Evolutionary conservation across 2,797 vertebrate genomes (phyloP).

Genomic region (Anguilla pacifica): DNA sequence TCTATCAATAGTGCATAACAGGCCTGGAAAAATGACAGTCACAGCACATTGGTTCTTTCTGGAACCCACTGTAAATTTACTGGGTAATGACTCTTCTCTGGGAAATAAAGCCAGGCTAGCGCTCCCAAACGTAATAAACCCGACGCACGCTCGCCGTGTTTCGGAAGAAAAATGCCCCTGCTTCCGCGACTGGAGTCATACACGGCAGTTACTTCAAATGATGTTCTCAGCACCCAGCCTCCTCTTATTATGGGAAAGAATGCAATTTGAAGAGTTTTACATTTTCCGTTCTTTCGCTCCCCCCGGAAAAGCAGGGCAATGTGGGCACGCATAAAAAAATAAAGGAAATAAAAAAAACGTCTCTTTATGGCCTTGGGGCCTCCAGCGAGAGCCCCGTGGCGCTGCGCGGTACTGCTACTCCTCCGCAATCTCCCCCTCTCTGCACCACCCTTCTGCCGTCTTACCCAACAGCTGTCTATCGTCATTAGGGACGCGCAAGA

Average conservation of each 20-base stretch:
- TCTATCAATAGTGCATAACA: constrained; percentile 33
- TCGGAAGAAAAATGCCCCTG: constrained; percentile 35
- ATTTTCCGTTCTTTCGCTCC: constrained; percentile 11
- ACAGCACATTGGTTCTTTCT: constrained; percentile 23
- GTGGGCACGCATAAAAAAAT: neutral
- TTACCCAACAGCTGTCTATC: neutral
- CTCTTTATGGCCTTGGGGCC: constrained; percentile 8
- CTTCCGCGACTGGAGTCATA: constrained; percentile 13
- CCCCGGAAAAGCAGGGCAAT: neutral
- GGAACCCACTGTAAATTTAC: constrained; percentile 39
- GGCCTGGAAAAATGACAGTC: constrained; percentile 30
- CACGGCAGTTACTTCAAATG: constrained; percentile 26
- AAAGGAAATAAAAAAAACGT: neutral
- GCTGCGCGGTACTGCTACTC: too few relatives aligned
- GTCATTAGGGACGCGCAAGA: neutral
- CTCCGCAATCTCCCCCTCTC: neutral
- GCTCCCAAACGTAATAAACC: constrained; percentile 42
- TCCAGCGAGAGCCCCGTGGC: neutral
- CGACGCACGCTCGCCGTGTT: neutral
- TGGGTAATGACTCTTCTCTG: constrained; percentile 40
- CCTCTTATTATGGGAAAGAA: constrained; percentile 16
- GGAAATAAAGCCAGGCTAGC: constrained; percentile 36
- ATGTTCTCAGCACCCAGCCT: neutral
- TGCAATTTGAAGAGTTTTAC: constrained; percentile 11
- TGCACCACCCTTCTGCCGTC: neutral